phyloP scores from a whole-genome alignment of 2,888 invertebrate genomes.

The Pteria penguin region DNA sequence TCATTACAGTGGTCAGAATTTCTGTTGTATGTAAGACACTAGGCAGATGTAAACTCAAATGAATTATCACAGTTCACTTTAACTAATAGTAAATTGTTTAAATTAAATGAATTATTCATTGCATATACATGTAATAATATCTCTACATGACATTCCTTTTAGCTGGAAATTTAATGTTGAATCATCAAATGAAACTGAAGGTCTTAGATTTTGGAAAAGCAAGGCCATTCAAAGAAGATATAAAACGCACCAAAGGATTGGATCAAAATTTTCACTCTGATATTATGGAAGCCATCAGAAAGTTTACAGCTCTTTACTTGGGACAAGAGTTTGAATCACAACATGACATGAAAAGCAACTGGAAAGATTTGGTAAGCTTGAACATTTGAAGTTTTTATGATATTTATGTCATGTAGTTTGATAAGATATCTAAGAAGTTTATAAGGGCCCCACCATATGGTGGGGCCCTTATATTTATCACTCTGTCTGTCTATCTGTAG shows the following conservation, averaged over 20 bases:
- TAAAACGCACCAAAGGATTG: conserved; percentile 30
- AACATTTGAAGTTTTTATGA: background rate
- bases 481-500: background rate
- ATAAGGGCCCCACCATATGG: background rate
- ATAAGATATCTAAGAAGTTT: background rate
- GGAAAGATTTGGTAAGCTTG: conserved; percentile 29
- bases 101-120: too few species aligned
- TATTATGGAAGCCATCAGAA: conserved; percentile 54
- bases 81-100: too few species aligned
- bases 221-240: conserved; percentile 23
- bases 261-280: conserved; percentile 47
- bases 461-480: background rate
- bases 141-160: too few species aligned
- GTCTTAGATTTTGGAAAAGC: conserved; percentile 67
- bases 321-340: conserved; percentile 59
- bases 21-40: too few species aligned
- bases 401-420: background rate
- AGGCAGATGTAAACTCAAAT: too few species aligned
- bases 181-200: conserved; percentile 50
- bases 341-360: conserved; percentile 47
- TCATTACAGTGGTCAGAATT: too few species aligned
- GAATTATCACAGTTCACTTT: too few species aligned
- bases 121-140: too few species aligned
- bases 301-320: conserved; percentile 63
- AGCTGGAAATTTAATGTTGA: conserved; percentile 68